Conservation (phyloP, 2,797 vertebrate genomes). For the Coccyzus lansbergi region DNA sequence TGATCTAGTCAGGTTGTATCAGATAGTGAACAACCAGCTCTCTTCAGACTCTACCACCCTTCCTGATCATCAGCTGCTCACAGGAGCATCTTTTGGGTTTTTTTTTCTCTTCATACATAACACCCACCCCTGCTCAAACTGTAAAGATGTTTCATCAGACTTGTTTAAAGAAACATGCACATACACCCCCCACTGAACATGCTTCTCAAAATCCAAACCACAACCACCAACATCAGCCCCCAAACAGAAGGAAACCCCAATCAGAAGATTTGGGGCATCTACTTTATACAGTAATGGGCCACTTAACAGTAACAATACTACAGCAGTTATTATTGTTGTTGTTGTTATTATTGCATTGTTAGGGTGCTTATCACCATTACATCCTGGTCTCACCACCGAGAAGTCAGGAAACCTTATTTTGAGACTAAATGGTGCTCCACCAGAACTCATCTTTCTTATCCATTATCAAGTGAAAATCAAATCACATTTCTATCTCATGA, state of each 20-base stretch:
- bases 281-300: not conserved
- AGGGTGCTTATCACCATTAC: not conserved
- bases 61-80: not conserved
- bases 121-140: not conserved
- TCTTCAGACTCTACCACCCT: not conserved
- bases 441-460: not conserved
- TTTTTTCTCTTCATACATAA: not conserved
- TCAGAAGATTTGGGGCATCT: not conserved
- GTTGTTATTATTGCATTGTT: not conserved
- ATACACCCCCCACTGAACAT: accelerated
- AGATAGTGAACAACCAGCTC: not conserved
- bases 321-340: no score
- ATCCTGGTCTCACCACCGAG: not conserved
- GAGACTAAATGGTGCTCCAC: not conserved
- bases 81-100: not conserved
- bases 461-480: not conserved
- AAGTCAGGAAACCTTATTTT: not conserved
- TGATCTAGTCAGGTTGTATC: not conserved
- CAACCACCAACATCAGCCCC: not conserved
- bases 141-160: not conserved
- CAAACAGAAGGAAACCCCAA: not conserved
- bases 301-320: not conserved
- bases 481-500: not conserved
- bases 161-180: not conserved
- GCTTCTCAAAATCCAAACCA: not conserved